Base-by-base conservation (phyloP, 2,113 vertebrate species). In the Chloropsis hardwickii region DNA sequence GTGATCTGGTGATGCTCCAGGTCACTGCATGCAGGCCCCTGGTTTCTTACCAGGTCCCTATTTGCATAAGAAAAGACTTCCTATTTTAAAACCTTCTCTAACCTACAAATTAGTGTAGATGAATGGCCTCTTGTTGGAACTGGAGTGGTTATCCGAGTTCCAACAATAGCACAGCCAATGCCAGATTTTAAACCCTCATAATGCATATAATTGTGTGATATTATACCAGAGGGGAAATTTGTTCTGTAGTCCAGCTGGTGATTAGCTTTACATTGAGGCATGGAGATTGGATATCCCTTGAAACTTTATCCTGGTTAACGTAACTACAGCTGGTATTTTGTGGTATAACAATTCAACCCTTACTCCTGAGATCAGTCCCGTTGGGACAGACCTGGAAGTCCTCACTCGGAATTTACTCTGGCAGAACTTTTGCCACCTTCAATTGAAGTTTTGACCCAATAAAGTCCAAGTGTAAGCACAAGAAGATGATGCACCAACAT, bases 181-280 rank as follows among this genome's bases (percentile, higher is more conserved):
- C 96, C 94, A 96, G 93, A 95, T 95, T 96, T 95, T 95, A 96
- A 96, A 93, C 94, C 96, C 87, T 95, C 87, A 90, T 96, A 95
- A 96, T 95, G 81, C 90, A 95, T 90, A 95, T 96, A 97, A 95
- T 97, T 96, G 94, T 91, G 89, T 3, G 86, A 97, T 95, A 96
- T 95, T 97, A 95, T 87, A 97, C 96, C 87, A 95, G 94, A 95
- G 95, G 94, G 96, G 96, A 97, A 97, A 97, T 94, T 85, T 90
- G 90, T 95, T 96, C 93, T 95, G 82, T 95, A 91, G 91, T 91
- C 93, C 96, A 96, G 94, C 95, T 97, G 96, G 96, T 97, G 95
- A 92, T 97, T 95, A 96, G 93, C 74, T 97, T 96, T 97, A 96
- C 85, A 27, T 95, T 83, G 87, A 96, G 92, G 90, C 74, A 92